A percentile compares a stretch with the other conserved stretches of the same genome.
Conservation (phyloP, 1,140 invertebrate genomes). For the Neodiprion pinetum region DNA sequence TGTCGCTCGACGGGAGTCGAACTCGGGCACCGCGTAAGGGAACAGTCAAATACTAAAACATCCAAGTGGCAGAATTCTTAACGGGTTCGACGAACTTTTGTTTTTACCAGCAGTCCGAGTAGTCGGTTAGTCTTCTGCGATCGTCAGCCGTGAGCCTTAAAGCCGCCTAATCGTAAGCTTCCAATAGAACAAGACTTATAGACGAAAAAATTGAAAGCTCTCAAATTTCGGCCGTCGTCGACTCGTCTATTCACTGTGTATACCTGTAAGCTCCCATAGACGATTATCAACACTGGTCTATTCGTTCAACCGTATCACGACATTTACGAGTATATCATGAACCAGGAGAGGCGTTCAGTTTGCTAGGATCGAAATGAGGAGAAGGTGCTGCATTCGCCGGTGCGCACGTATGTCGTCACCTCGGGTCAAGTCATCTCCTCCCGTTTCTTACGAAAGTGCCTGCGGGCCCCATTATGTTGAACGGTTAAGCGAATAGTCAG, state of each 20-base stretch:
- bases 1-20: constrained; percentile 61
- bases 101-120: constrained; percentile 23
- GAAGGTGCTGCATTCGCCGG: background rate
- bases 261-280: background rate
- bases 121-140: background rate
- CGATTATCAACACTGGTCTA: background rate
- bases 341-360: too few species aligned
- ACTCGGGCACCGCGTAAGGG: constrained; percentile 45
- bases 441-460: background rate
- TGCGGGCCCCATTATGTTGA: background rate
- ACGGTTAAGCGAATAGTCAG: constrained; percentile 1
- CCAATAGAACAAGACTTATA: background rate
- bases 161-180: background rate
- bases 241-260: background rate
- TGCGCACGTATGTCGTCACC: background rate
- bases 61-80: constrained; percentile 40
- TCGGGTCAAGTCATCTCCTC: constrained; percentile 4
- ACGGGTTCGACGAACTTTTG: constrained; percentile 45
- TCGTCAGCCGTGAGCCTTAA: background rate
- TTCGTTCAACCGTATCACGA: background rate
- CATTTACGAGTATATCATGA: background rate
- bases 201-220: background rate
- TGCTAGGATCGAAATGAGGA: background rate
- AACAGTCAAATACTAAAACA: constrained; percentile 51
- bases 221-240: background rate